Conservation (phyloP, 2,888 invertebrate genomes). For the Acleris emargana region DNA sequence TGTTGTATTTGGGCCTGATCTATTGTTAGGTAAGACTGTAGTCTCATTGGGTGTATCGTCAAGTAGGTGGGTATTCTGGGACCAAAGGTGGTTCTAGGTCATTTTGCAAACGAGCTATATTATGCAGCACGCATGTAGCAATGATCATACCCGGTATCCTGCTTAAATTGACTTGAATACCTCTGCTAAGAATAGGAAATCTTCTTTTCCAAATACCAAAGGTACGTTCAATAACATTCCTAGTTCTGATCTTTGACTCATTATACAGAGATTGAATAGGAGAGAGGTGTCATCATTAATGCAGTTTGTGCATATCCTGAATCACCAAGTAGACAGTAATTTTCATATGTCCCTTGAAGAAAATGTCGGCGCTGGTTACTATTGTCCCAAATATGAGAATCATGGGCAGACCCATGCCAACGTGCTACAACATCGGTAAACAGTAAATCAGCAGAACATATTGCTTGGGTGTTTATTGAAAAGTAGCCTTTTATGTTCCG, state of each 20-base stretch:
- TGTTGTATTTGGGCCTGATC: no score
- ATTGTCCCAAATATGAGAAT: constrained; percentile 30
- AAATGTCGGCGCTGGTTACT: constrained; percentile 22
- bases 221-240: constrained; percentile 35
- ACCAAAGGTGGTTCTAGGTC: neutral
- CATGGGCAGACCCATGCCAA: constrained; percentile 13
- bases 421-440: constrained; percentile 28
- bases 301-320: constrained; percentile 36
- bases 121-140: neutral
- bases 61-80: neutral
- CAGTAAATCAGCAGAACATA: constrained; percentile 18
- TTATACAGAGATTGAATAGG: constrained; percentile 25
- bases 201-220: constrained; percentile 38
- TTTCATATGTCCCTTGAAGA: constrained; percentile 14
- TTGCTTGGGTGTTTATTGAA: no score
- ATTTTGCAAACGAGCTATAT: neutral
- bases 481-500: constrained; percentile 26
- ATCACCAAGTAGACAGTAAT: constrained; percentile 33
- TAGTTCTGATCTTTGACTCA: constrained; percentile 32
- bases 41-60: neutral
- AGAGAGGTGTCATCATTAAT: constrained; percentile 35
- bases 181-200: constrained; percentile 27
- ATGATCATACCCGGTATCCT: neutral
- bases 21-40: no score
- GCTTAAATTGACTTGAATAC: neutral